Evolutionary conservation across 2,113 vertebrate species (phyloP), one percentile per base, ranked within the genome.

Genomic region (Columbina picui): DNA sequence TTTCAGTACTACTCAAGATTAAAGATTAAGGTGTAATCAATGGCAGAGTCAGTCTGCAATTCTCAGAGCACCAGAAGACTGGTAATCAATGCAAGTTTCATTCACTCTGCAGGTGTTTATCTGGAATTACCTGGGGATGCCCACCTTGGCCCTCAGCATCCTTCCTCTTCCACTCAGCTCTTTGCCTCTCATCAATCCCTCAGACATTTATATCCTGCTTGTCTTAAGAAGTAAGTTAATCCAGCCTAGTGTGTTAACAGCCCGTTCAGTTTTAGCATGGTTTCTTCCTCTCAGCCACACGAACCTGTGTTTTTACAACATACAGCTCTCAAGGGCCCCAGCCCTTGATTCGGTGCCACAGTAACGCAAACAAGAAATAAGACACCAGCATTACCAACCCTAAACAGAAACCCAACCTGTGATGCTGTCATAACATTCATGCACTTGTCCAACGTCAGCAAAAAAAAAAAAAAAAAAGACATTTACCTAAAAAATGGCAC

Each of bases 241-340:
- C 19, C 52, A 67, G 60, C 25, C 74, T 7, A 29, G 14, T 0
- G 5, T 4, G 16, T 43, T 32, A n/a, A 20, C 23, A 75, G n/a
- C n/a, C 27, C 6, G 22, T 7, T 55, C 0, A 1, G 6, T 52
- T 86, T 60, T 19, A 69, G 23, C 3, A 3, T 0, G 0, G 8
- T 34, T 56, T 34, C 47, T 57, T 78, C 41, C 29, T n/a, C 39
- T 27, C 0, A 0, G 63, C n/a, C 87, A 61, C 4, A 0, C 16
- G 45, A 81, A 73, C 41, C 36, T 0, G 0, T 32, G 57, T 38
- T 80, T 73, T 60, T 27, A 26, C 30, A 43, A 30, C 13, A 14
- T 1, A 19, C 0, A 10, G 67, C 6, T 57, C 41, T 38, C 38
- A 6, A 60, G 25, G 61, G 20, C 10, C 29, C 49, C 5, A 4